Base-by-base conservation (phyloP, 2,113 vertebrate genomes). In the Erythrocercus mccallii region DNA sequence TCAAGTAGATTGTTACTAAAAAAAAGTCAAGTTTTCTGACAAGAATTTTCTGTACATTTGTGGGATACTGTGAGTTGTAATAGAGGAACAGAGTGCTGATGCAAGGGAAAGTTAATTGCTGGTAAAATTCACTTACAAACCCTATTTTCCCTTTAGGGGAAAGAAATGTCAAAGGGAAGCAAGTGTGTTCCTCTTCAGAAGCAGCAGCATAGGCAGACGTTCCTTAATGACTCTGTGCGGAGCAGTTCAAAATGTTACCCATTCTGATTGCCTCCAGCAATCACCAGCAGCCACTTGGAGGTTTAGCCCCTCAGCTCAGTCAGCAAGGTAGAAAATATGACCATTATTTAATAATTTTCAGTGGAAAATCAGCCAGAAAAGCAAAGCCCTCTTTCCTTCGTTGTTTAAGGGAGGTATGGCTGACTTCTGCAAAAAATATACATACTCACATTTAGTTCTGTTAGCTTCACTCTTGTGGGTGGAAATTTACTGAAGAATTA, bases 41-140 rank as follows among this genome's bases (percentile, higher is more conserved):
- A 71, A 74, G 37, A 81, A n/a, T 70, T 93, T 65, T 70, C 33
- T 68, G 22, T 68, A 7, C 58, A 5, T 69, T 5, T 79, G 15
- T 54, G 58, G 40, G 22, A 70, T 92, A 69, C 16, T 30, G 10
- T 76, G 50, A 76, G 28, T 53, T 30, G 47, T 56, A 77, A 60
- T 9, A 61, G 28, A 70, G 25, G n/a, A 79, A 37, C 20, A 65
- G 71, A 73, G 44, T 83, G 68, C 50, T 12, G 5, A 38, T 70
- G 51, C 44, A 74, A 31, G 33, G 58, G 70, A 54, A 94, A 90
- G 28, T 72, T 92, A 88, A 88, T 86, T 93, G 68, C 88, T 93
- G 72, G 47, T 83, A 81, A 93, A 94, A 83, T 1, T 6, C 45
- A 42, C 18, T 83, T 88, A 80, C 7, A 30, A 93, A 44, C 9